Conservation (phyloP, 92 coral and sea anemone genomes). For the Desmophyllum pertusum region DNA sequence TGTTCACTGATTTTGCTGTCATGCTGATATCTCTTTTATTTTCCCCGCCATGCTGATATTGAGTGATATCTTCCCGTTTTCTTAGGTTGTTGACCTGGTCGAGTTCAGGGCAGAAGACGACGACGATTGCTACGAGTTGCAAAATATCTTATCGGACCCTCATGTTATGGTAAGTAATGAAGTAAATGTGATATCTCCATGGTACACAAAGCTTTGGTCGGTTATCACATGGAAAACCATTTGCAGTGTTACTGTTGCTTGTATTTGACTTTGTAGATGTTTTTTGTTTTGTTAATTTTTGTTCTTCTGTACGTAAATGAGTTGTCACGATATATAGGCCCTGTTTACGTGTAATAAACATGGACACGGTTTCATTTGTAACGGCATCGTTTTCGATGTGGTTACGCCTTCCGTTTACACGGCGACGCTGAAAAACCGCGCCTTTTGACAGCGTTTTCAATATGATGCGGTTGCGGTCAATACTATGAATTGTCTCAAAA, state of each 20-base stretch:
- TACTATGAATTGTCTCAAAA: too few species aligned
- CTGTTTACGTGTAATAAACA: too few species aligned
- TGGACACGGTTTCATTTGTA: too few species aligned
- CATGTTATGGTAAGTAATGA: constrained; percentile 83
- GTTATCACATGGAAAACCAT: not conserved
- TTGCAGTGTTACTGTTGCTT: not conserved
- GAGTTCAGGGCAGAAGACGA: constrained; percentile 96
- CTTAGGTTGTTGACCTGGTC: constrained; percentile 80
- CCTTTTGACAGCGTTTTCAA: too few species aligned
- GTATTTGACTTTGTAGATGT: not conserved
- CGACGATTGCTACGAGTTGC: constrained; percentile 99
- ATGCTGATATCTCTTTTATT: not conserved
- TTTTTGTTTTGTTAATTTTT: not conserved
- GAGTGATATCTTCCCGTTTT: not conserved
- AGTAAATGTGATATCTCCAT: not conserved
- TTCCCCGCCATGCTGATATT: not conserved
- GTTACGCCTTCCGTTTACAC: too few species aligned
- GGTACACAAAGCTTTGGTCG: not conserved
- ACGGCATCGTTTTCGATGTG: too few species aligned
- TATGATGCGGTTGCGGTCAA: too few species aligned
- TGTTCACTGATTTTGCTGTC: not conserved
- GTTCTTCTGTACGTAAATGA: not conserved
- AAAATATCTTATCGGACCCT: constrained; percentile 93
- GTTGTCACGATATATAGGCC: not conserved
- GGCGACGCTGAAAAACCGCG: too few species aligned